These are phyloP conservation scores for Drosophila austrosaltans DNA, from an alignment of 2,888 invertebrate genomes.

Conservation along the genomic window DNA sequence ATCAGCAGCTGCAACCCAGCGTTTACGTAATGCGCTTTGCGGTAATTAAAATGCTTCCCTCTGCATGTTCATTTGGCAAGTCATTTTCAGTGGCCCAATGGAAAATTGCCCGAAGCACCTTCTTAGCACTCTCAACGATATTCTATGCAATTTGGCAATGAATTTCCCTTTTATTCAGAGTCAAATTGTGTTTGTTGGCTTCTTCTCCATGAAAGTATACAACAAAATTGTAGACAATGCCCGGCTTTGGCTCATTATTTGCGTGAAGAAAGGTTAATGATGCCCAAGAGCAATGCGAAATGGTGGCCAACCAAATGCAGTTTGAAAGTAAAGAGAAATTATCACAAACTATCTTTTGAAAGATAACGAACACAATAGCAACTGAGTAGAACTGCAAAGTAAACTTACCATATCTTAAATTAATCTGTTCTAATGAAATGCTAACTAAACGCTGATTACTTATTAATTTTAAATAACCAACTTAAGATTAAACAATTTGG, in stretches of 20 bases:
- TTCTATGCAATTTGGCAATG: slow-evolving; percentile 80
- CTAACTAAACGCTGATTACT: too few species aligned
- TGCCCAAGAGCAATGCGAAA: slow-evolving; percentile 52
- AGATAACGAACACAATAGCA: too few species aligned
- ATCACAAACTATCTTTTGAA: background rate
- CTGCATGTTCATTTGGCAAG: slow-evolving; percentile 34
- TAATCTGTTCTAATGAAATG: too few species aligned
- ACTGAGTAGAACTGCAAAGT: too few species aligned
- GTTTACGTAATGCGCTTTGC: slow-evolving; percentile 75
- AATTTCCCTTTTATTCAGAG: slow-evolving; percentile 75
- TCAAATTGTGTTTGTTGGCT: slow-evolving; percentile 65
- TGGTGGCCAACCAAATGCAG: slow-evolving; percentile 37
- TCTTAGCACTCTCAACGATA: slow-evolving; percentile 60
- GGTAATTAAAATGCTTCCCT: slow-evolving; percentile 69
- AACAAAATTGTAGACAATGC: slow-evolving; percentile 56
- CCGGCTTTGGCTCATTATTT: slow-evolving; percentile 41
- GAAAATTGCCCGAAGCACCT: slow-evolving; percentile 51
- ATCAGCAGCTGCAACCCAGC: slow-evolving; percentile 59
- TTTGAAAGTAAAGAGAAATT: background rate
- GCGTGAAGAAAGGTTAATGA: slow-evolving; percentile 68
- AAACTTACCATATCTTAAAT: too few species aligned
- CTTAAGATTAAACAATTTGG: slow-evolving; percentile 3
- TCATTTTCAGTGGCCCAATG: slow-evolving; percentile 46
- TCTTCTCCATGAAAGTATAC: slow-evolving; percentile 31
- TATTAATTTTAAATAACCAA: too few species aligned